Conservation (phyloP, 1,140 invertebrate genomes). For the Brevipalpus yothersi region DNA sequence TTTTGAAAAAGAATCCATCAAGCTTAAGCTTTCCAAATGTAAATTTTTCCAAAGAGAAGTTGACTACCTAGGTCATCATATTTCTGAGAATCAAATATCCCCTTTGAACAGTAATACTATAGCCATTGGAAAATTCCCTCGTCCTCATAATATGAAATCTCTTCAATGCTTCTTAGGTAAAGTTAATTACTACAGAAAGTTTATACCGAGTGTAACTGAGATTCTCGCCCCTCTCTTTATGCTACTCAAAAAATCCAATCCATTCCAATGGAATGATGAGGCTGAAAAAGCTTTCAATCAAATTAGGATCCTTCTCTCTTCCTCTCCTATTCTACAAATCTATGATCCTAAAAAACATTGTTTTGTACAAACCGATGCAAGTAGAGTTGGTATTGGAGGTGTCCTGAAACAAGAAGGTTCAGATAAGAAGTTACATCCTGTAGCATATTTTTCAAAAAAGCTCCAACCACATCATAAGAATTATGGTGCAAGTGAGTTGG, state of each 20-base stretch:
- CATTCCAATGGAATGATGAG: constrained; percentile 6
- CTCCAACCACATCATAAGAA: neutral
- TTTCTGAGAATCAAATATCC: constrained; percentile 14
- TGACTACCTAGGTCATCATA: constrained; percentile 11
- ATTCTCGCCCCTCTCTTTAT: constrained; percentile 9
- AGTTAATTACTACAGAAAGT: constrained; percentile 10
- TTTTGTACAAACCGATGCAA: constrained; percentile 2
- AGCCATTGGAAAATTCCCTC: constrained; percentile 13
- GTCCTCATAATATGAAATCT: constrained; percentile 12
- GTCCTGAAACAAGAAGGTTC: constrained; percentile 12
- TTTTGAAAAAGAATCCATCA: neutral
- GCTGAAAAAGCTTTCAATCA: constrained; percentile 17
- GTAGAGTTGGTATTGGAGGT: constrained; percentile 2
- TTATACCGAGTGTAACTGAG: constrained; percentile 9
- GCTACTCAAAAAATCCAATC: constrained; percentile 10
- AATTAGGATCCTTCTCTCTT: constrained; percentile 19
- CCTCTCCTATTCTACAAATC: neutral
- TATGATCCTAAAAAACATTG: neutral
- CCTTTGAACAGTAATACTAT: constrained; percentile 16
- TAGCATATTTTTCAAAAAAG: constrained; percentile 19
- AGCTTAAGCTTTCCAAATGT: too few species aligned
- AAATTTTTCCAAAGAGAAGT: constrained; percentile 7
- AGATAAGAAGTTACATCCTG: constrained; percentile 16
- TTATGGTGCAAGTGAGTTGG: constrained; percentile 27
- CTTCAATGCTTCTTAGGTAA: constrained; percentile 16